Percentiles rank a stretch among this genome's conserved stretches.
Conservation (phyloP, 2,113 vertebrate species). For the Mungos mungo region DNA sequence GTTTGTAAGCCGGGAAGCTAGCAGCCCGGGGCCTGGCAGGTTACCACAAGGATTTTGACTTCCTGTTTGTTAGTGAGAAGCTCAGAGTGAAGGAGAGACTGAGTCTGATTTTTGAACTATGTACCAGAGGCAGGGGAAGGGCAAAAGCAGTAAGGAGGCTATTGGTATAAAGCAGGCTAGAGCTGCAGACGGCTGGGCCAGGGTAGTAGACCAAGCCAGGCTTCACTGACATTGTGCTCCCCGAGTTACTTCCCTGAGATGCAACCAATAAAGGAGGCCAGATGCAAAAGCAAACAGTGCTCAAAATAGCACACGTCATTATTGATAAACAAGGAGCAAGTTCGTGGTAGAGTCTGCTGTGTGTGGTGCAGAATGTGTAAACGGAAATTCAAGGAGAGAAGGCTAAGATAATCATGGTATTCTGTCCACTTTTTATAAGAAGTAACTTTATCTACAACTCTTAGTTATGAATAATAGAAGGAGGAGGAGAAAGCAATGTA, state of each 20-base stretch:
- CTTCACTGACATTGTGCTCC: background rate
- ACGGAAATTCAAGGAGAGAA: background rate
- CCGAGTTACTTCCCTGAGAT: background rate
- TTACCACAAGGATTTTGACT: background rate
- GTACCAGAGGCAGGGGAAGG: background rate
- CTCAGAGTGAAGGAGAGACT: background rate
- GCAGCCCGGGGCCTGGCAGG: background rate
- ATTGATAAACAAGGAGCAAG: background rate
- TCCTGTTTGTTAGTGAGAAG: background rate
- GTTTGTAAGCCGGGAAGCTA: background rate
- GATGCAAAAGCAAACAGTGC: background rate
- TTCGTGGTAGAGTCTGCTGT: background rate
- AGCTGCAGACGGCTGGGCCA: background rate
- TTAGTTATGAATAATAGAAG: background rate
- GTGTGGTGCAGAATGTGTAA: background rate
- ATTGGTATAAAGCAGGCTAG: background rate
- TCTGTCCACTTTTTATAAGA: background rate
- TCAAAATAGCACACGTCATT: background rate
- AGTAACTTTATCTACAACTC: background rate
- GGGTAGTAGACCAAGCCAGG: background rate
- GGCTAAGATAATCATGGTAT: background rate
- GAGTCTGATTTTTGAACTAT: background rate
- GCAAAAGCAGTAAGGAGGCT: background rate
- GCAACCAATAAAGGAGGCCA: background rate
- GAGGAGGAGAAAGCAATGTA: background rate